phyloP scores from a whole-genome alignment of 1,140 invertebrate genomes.

The Frieseomelitta varia region DNA sequence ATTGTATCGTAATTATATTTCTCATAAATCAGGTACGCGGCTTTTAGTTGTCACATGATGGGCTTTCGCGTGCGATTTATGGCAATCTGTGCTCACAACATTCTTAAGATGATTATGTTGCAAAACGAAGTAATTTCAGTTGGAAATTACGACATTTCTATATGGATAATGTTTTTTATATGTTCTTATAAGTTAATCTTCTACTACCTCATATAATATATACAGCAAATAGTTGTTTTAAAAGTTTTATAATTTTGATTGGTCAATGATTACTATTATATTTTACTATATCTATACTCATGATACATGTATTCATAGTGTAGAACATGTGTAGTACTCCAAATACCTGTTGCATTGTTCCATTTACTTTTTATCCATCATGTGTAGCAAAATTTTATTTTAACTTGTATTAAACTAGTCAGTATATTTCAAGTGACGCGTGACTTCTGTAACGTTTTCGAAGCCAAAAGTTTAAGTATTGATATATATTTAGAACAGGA shows the following conservation, averaged over 20 bases:
- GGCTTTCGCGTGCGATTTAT: conserved; percentile 20
- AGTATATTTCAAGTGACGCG: neutral
- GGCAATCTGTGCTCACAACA: neutral
- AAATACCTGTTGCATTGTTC: neutral
- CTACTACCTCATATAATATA: too few species aligned
- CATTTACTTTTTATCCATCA: neutral
- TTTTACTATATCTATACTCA: neutral
- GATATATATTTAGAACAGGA: conserved; percentile 39
- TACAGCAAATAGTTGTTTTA: neutral
- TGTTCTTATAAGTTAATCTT: neutral
- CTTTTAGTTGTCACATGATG: too few species aligned
- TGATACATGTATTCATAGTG: neutral
- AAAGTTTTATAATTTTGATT: neutral
- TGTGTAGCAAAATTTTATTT: neutral
- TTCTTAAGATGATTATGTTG: neutral
- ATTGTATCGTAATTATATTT: conserved; percentile 11
- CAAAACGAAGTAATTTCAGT: neutral
- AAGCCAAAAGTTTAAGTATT: neutral
- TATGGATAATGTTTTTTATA: neutral
- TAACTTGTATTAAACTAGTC: too few species aligned
- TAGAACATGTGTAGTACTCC: neutral
- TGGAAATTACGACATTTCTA: neutral
- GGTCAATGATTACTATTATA: neutral
- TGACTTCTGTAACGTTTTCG: conserved; percentile 10
- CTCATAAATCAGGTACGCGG: neutral